A percentile compares a stretch with the other conserved stretches of the same genome.
Conservation (phyloP, 2,888 invertebrate genomes). For the Oegoconia quadripuncta region DNA sequence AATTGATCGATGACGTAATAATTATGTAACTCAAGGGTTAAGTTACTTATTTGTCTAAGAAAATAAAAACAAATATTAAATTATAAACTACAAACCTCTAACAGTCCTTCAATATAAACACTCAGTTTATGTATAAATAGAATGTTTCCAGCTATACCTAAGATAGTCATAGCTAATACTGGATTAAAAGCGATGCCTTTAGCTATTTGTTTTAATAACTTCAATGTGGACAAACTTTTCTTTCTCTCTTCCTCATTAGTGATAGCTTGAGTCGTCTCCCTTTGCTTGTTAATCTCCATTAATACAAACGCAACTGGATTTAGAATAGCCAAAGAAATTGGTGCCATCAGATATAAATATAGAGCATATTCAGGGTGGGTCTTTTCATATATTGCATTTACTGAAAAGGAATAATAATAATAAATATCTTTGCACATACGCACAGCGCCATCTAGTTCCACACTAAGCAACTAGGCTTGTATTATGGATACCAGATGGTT, state of each 20-base stretch:
- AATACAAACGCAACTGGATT: constrained; percentile 95
- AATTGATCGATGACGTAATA: constrained; percentile 11
- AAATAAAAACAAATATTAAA: not conserved
- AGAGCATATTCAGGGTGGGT: constrained; percentile 94
- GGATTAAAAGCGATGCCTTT: constrained; percentile 92
- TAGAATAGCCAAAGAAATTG: constrained; percentile 93
- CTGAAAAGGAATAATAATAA: constrained; percentile 67
- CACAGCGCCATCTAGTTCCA: too few relatives aligned
- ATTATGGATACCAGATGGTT: too few relatives aligned
- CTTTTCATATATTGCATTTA: constrained; percentile 90
- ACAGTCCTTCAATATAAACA: constrained; percentile 83
- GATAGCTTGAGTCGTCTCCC: constrained; percentile 39
- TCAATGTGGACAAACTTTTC: constrained; percentile 45
- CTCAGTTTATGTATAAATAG: constrained; percentile 89
- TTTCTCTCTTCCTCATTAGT: constrained; percentile 31
- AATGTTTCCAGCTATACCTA: constrained; percentile 92
- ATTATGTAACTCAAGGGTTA: not conserved
- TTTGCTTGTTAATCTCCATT: constrained; percentile 88
- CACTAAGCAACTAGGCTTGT: too few relatives aligned
- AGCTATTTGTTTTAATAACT: constrained; percentile 67
- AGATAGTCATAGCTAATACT: constrained; percentile 93
- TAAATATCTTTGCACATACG: too few relatives aligned
- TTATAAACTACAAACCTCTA: constrained; percentile 75
- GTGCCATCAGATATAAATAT: constrained; percentile 95
- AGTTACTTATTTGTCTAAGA: not conserved